Base-by-base conservation (phyloP, 1,140 invertebrate genomes). In the Brachionus koreanus region DNA sequence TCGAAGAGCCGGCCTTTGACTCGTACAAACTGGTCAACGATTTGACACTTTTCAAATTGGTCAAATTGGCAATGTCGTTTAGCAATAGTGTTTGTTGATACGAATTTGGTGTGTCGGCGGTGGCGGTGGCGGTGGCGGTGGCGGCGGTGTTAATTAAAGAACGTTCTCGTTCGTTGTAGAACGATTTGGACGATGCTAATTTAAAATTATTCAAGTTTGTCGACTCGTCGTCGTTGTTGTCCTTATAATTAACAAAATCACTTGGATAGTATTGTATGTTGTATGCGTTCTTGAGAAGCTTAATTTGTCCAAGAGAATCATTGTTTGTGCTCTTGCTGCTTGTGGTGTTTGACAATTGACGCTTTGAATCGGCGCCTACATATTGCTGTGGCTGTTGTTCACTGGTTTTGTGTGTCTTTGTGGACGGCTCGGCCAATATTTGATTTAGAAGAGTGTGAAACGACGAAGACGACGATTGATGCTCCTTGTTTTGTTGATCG, bases 11-110 rank as follows among this genome's bases (percentile, higher is more conserved):
- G 1, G 33, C 13, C 23, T 61, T 79, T 4, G 76, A 79, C 37
- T 79, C 76, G 49, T 79, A 79, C 35, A 79, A 61, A 79, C 39
- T 79, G 23, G 76, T 79, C 23, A 79, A 37, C 12, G 76, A 79
- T 61, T 79, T 79, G 9, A 79, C 76, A 25, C 76, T 79, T 65
- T 79, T 79, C 43, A 79, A 74, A 74, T 74, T 79, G 33, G 49
- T 33, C 57, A 65, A 79, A 29, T 37, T 39, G 37, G 39, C 76
- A 61, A 79, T 79, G 33, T 79, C 76, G n/a, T 79, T 43, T 7
- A 52, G 19, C 5, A 61, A 57, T 10, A 39, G 10, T 42, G 67
- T 9, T 72, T 72, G 37, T 25, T 74, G n/a, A 29, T 19, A 25
- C 5, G 29, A 69, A 16, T 37, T 25, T 9, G 67, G 5, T 10